Conservation (phyloP, 2,113 vertebrate genomes). For the Phrynocephalus versicolor region DNA sequence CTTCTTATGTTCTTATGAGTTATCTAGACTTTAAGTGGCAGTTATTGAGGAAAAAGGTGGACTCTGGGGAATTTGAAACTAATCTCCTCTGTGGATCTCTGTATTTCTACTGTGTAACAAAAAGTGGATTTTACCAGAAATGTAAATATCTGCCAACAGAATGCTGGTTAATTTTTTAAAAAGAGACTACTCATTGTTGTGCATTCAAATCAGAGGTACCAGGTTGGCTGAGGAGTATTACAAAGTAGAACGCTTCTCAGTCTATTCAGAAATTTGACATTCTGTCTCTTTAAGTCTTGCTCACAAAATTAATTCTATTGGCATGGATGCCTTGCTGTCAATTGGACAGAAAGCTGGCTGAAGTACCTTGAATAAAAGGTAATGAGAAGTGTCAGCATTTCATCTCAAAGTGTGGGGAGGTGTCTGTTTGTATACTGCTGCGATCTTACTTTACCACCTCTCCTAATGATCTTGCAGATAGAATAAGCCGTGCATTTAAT, state of each 20-base stretch:
- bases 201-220: too few relatives aligned
- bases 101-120: too few relatives aligned
- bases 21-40: too few relatives aligned
- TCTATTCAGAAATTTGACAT: not conserved
- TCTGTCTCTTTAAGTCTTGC: not conserved
- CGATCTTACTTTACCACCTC: not conserved
- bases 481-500: constrained; percentile 12
- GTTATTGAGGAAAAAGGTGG: too few relatives aligned
- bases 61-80: too few relatives aligned
- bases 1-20: too few relatives aligned
- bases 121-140: too few relatives aligned
- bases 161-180: too few relatives aligned
- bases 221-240: too few relatives aligned
- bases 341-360: constrained; percentile 1
- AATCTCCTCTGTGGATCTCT: too few relatives aligned
- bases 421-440: not conserved
- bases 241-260: not conserved
- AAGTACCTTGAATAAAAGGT: not conserved
- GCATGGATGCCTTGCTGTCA: not conserved
- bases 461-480: constrained; percentile 5
- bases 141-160: too few relatives aligned
- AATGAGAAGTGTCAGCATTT: constrained; percentile 10
- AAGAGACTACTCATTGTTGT: too few relatives aligned
- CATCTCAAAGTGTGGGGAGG: not conserved
- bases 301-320: constrained; percentile 20